Base-by-base conservation (phyloP, 2,113 vertebrate genomes). In the Chloropsis cyanopogon region DNA sequence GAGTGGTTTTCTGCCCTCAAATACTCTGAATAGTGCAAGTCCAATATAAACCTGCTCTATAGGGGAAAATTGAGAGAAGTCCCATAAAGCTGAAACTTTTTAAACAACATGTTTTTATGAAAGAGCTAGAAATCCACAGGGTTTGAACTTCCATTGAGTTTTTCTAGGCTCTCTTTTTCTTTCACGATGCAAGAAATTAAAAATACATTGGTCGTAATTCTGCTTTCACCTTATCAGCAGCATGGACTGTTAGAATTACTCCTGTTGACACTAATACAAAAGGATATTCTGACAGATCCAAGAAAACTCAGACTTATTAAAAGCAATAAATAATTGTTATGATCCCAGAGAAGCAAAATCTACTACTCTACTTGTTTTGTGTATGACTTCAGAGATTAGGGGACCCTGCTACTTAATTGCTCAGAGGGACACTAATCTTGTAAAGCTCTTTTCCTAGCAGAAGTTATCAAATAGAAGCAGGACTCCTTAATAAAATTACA, bases 281-380 rank as follows among this genome's bases (percentile, higher is more conserved):
- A 77, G 33, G 21, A 77, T 73, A 87, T 70, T 56, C 78, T 93
- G 95, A 94, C 89, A 97, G 86, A 92, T 94, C 39, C 90, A 92
- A 97, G 94, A 80, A 96, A 98, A 79, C 64, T 82, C 64, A 39
- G 75, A 91, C 94, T 98, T 98, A 98, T 98, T 98, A 98, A 98
- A 97, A 98, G 95, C 96, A 96, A 98, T 98, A 98, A 98, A 98
- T 98, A 98, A 96, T 90, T 90, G 60, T 88, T 96, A 97, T 82
- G 87, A 92, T 94, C 96, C 82, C 73, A 86, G 82, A 97, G 96
- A 95, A 91, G 76, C 83, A 42, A 26, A 89, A 63, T 92, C 90
- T 93, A 85, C 83, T 78, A 71, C 71, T 92, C 69, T 95, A 88
- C 97, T 98, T 97, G 91, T 95, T 98, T 95, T 92, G 93, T 95